Conservation (phyloP, 30 jellyfish, hydroid and myxozoan genomes). For the Turritopsis rubra region DNA sequence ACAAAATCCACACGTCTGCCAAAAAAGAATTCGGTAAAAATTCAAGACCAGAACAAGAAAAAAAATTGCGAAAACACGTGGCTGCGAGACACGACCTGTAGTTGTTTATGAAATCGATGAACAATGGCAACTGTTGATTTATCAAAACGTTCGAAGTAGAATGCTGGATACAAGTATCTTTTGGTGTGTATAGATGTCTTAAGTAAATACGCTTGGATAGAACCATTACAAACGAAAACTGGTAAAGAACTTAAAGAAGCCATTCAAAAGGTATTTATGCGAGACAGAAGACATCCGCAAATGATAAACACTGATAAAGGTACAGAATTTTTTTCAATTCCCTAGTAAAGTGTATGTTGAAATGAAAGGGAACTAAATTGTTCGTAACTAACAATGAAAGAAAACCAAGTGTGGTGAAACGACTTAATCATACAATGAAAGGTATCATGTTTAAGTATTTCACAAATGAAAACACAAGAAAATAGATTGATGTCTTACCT, state of each 20-base stretch:
- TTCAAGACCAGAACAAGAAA: no score
- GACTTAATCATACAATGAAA: constrained; percentile 33
- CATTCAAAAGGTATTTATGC: constrained; percentile 13
- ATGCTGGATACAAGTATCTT: constrained; percentile 45
- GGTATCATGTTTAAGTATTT: constrained; percentile 21
- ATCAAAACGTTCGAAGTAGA: constrained; percentile 12
- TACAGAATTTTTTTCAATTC: constrained; percentile 40
- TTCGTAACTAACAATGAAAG: constrained; percentile 31
- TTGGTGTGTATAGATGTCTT: constrained; percentile 43
- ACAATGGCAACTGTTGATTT: constrained; percentile 41
- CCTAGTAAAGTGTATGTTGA: constrained; percentile 17
- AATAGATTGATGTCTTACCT: constrained; percentile 21
- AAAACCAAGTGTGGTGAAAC: constrained; percentile 32
- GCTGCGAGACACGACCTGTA: constrained; percentile 29
- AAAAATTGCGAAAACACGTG: no score
- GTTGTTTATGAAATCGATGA: constrained; percentile 38
- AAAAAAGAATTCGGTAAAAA: no score
- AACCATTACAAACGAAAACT: constrained; percentile 39
- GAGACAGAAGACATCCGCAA: constrained; percentile 17
- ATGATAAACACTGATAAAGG: constrained; percentile 47
- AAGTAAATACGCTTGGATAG: constrained; percentile 52
- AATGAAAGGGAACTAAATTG: constrained; percentile 6
- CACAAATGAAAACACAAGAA: constrained; percentile 18
- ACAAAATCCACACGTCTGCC: no score
- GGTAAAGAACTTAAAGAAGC: constrained; percentile 31